Evolutionary conservation across 2,113 vertebrate genomes (phyloP).

Genomic region (Eubucco bourcierii): DNA sequence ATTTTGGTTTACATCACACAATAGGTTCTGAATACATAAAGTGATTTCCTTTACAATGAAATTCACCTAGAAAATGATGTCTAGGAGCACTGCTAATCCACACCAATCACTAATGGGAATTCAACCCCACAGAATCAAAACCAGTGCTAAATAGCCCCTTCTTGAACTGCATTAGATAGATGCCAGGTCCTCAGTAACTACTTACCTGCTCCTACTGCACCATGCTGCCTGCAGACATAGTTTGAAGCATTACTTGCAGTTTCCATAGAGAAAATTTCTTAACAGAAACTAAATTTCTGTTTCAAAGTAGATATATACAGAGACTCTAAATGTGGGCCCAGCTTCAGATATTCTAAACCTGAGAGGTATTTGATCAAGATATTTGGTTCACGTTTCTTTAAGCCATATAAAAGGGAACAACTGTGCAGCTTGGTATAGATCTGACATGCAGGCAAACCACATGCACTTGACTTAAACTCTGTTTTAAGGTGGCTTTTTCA

Average conservation of each 20-base stretch:
- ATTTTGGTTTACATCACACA: neutral
- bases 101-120: neutral
- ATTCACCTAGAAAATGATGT: neutral
- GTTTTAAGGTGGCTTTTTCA: neutral
- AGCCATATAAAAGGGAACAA: neutral
- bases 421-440: neutral
- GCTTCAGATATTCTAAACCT: neutral
- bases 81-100: neutral
- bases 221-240: rapidly evolving
- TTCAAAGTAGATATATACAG: neutral
- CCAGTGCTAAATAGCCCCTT: neutral
- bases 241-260: neutral
- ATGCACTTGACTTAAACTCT: neutral
- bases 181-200: neutral
- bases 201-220: neutral
- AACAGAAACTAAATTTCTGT: neutral
- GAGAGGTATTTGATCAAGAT: neutral
- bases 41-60: neutral
- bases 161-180: neutral
- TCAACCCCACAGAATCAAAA: neutral
- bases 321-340: neutral
- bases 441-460: neutral
- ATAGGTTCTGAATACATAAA: neutral
- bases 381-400: neutral
- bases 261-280: neutral